Evolutionary conservation across 2,797 vertebrate genomes (phyloP).

Genomic region (Adrianichthys oophorus): DNA sequence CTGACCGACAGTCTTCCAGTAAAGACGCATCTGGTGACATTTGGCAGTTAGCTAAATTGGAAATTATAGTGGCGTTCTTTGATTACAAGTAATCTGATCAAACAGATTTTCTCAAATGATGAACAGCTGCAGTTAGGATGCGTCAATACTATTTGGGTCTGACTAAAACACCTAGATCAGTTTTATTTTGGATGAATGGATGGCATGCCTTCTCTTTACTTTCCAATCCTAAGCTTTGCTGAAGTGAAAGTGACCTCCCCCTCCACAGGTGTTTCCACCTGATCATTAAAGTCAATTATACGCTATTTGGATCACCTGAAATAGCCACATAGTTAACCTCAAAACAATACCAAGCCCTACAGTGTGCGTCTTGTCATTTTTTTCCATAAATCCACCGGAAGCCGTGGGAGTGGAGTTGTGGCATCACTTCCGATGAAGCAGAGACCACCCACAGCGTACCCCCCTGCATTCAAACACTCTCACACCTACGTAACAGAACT

Average conservation of each 20-base stretch:
- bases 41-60: not conserved
- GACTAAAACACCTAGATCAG: no score
- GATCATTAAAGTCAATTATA: constrained; percentile 20
- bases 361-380: not conserved
- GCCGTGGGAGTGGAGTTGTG: constrained; percentile 38
- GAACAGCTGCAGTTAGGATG: no score
- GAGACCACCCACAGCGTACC: constrained; percentile 50
- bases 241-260: not conserved
- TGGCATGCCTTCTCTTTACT: no score
- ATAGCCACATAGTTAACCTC: no score
- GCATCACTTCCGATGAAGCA: constrained; percentile 44
- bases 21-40: constrained; percentile 14
- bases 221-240: no score
- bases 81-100: not conserved
- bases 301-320: not conserved
- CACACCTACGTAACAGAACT: constrained; percentile 20
- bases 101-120: not conserved
- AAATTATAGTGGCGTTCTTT: not conserved
- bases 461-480: constrained; percentile 22
- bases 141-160: no score
- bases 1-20: not conserved
- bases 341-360: not conserved
- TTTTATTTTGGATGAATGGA: no score
- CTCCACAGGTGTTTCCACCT: not conserved
- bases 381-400: constrained; percentile 18